These are phyloP conservation scores for Drosophila elegans DNA, from an alignment of 1,140 invertebrate species.

Conservation along the genomic window DNA sequence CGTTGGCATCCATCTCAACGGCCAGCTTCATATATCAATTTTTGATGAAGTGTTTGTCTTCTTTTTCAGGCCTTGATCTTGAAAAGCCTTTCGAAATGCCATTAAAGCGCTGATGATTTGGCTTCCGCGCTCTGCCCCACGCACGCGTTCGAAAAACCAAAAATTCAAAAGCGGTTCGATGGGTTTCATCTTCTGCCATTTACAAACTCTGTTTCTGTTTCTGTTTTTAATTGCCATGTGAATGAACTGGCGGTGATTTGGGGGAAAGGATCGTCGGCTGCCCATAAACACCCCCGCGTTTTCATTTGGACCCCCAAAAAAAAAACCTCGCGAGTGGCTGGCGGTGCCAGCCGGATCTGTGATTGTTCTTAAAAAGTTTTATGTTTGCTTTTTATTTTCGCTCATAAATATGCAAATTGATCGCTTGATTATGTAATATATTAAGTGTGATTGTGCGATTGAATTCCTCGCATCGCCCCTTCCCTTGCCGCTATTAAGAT, in stretches of 20 bases:
- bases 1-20: constrained; percentile 62
- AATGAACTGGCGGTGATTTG: constrained; percentile 60
- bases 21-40: constrained; percentile 74
- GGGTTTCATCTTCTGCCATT: constrained; percentile 34
- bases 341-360: constrained; percentile 73
- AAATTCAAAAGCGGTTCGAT: constrained; percentile 38
- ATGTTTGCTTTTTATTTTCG: constrained; percentile 68
- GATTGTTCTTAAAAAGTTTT: constrained; percentile 61
- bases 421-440: constrained; percentile 72
- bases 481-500: not conserved
- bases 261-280: constrained; percentile 58
- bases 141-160: constrained; percentile 47
- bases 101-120: constrained; percentile 42
- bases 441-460: constrained; percentile 35
- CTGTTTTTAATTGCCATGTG: constrained; percentile 66
- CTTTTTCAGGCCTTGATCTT: constrained; percentile 72
- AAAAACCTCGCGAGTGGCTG: constrained; percentile 51
- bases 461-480: constrained; percentile 4
- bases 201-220: constrained; percentile 20
- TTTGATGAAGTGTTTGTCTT: constrained; percentile 42
- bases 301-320: not conserved
- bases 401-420: constrained; percentile 78
- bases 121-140: constrained; percentile 66
- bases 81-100: constrained; percentile 82
- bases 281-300: constrained; percentile 26